phyloP scores from a whole-genome alignment of 1,140 invertebrate species.

The Ostrea denselamellosa region DNA sequence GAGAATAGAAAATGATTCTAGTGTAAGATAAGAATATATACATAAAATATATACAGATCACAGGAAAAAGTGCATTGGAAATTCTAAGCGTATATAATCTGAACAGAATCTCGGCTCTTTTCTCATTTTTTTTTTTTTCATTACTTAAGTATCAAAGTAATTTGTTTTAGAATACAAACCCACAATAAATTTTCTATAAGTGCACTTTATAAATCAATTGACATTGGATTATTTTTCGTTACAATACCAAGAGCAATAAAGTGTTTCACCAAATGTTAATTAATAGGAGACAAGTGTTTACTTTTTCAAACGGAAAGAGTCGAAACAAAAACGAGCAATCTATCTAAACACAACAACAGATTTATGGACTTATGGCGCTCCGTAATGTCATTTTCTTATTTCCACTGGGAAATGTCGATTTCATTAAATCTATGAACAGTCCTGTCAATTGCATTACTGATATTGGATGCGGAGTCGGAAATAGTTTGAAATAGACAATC shows the following conservation, averaged over 20 bases:
- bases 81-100: too few relatives aligned
- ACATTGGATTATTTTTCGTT: conserved; percentile 1
- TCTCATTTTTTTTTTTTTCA: too few relatives aligned
- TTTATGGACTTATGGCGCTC: neutral
- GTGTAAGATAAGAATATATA: too few relatives aligned
- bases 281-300: conserved; percentile 12
- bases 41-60: too few relatives aligned
- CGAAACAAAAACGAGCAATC: conserved; percentile 22
- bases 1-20: too few relatives aligned
- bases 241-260: conserved; percentile 16
- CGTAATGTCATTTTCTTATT: conserved; percentile 31
- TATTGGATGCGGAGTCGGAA: neutral
- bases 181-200: neutral
- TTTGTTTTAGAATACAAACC: neutral
- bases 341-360: neutral
- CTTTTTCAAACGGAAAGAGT: conserved; percentile 9
- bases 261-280: neutral
- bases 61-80: too few relatives aligned
- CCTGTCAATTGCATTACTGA: conserved; percentile 9
- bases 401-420: conserved; percentile 25
- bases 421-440: conserved; percentile 6
- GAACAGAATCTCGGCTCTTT: too few relatives aligned
- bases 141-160: neutral
- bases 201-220: neutral
- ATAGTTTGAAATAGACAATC: neutral